Base-by-base conservation (phyloP, 2,113 vertebrate species). In the Naja naja region DNA sequence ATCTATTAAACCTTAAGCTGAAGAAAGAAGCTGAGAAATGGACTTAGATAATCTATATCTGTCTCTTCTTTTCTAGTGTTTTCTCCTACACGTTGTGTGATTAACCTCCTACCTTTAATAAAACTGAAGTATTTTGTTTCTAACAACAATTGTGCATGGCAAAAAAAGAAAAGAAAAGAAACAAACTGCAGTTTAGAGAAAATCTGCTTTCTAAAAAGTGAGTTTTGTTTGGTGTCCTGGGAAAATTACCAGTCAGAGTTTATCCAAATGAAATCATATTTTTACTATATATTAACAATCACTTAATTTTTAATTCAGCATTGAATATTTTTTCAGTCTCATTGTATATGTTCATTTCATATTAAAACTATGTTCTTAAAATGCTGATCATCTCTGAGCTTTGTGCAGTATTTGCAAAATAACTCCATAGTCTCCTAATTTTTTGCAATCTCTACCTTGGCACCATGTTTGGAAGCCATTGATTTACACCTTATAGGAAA, bases 191-290 rank as follows among this genome's bases (percentile, higher is more conserved):
- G 2, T 18, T 74, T 18, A 18, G 14, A 74, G 14, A 34, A 34
- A 74, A 69, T n/a, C 30, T 18, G 64, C n/a, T 34, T 34, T 74
- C 64, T 69, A 34, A 74, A 74, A 69, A n/a, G 4, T 69, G 30
- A 7, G 5, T 74, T 74, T 74, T 74, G 64, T 74, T 74, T 74
- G 64, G 64, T 74, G n/a, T 16, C 6, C 93, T 93, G 74, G 25
- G 45, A 93, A 94, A 94, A 55, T 47, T 93, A 88, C 87, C 85
- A 95, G 81, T 93, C 87, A 91, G 60, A 47, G 86, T 4, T 85
- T 91, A 49, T 87, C 89, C 92, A 91, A 93, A 96, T 92, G 93
- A 95, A 91, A 34, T 52, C 16, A 52, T 86, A 23, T 81, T 86
- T 94, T 81, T 34, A 86, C 88, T 69, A 56, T 52, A 6, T 89